A percentile compares a stretch with the other conserved stretches of the same genome.
phyloP scores from a whole-genome alignment of 2,888 invertebrate genomes.

The Dorcus parallelipipedus region DNA sequence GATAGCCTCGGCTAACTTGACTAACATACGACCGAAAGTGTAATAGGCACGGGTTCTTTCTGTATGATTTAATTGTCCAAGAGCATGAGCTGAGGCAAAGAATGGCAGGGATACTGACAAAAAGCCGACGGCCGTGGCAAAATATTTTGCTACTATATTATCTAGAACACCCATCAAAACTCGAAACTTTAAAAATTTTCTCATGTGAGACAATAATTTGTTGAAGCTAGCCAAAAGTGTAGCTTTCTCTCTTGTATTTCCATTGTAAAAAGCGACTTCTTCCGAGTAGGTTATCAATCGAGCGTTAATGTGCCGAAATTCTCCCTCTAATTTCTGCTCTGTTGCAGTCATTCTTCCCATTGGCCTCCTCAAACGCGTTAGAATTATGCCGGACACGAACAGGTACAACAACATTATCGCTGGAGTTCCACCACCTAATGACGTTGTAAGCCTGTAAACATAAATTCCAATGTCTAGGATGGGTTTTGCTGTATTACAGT shows the following conservation, averaged over 20 bases:
- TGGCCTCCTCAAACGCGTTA: conserved; percentile 85
- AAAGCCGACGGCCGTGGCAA: conserved; percentile 95
- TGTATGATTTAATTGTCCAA: conserved; percentile 65
- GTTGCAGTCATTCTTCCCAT: conserved; percentile 84
- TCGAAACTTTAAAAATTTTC: conserved; percentile 84
- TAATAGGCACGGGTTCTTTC: conserved; percentile 86
- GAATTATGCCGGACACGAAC: conserved; percentile 77
- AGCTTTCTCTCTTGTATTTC: conserved; percentile 81
- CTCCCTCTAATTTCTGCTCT: conserved; percentile 97
- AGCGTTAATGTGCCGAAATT: conserved; percentile 95
- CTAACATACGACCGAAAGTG: conserved; percentile 93
- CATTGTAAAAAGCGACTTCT: conserved; percentile 83
- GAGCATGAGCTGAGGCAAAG: conserved; percentile 69
- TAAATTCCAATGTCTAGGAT: conserved; percentile 92
- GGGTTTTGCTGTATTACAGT: conserved; percentile 96
- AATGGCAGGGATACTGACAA: conserved; percentile 93
- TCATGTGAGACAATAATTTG: conserved; percentile 79
- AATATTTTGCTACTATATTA: conserved; percentile 94
- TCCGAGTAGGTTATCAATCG: conserved; percentile 95
- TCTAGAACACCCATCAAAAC: conserved; percentile 92
- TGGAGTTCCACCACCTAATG: conserved; percentile 85
- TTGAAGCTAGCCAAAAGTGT: conserved; percentile 86
- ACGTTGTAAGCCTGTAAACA: conserved; percentile 70
- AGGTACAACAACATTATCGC: conserved; percentile 84
- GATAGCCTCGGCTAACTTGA: conserved; percentile 95